A percentile compares a stretch with the other conserved stretches of the same genome.
These are phyloP conservation scores for Vombatus ursinus DNA, from an alignment of 2,113 vertebrate genomes.

Conservation along the genomic window DNA sequence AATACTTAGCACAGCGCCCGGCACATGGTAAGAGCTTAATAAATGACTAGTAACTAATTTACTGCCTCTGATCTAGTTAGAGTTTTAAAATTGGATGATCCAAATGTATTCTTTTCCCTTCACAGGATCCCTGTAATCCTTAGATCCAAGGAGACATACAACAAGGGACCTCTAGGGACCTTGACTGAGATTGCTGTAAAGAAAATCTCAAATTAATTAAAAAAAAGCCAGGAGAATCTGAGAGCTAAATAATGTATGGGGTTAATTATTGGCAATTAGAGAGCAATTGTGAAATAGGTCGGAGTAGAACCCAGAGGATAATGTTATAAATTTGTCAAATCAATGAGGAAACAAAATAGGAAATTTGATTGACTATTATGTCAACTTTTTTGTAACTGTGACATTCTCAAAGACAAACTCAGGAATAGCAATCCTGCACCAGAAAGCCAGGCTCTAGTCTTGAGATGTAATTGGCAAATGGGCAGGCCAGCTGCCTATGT, in stretches of 20 bases:
- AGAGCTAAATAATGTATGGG: slow-evolving; percentile 52
- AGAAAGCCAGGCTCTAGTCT: slow-evolving; percentile 59
- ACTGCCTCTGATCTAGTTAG: neutral
- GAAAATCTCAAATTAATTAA: slow-evolving; percentile 10
- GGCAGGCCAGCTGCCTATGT: slow-evolving; percentile 31
- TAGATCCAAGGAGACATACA: neutral
- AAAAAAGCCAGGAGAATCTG: slow-evolving; percentile 3
- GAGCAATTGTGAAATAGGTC: slow-evolving; percentile 59
- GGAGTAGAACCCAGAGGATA: slow-evolving; percentile 36
- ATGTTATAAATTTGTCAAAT: slow-evolving; percentile 58
- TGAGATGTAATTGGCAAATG: slow-evolving; percentile 63
- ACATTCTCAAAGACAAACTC: slow-evolving; percentile 62
- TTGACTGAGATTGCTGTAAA: neutral
- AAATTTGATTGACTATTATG: slow-evolving; percentile 72
- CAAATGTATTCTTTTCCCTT: neutral
- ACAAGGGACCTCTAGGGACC: neutral
- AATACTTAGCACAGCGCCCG: neutral
- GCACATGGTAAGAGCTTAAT: neutral
- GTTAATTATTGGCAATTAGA: slow-evolving; percentile 64
- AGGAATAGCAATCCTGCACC: slow-evolving; percentile 33
- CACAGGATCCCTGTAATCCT: neutral
- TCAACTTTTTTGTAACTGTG: slow-evolving; percentile 67
- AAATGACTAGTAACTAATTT: neutral
- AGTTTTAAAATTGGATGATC: neutral
- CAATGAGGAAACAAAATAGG: slow-evolving; percentile 62